phyloP scores from a whole-genome alignment of 2,888 invertebrate species.

The Exocentrus adspersus region DNA sequence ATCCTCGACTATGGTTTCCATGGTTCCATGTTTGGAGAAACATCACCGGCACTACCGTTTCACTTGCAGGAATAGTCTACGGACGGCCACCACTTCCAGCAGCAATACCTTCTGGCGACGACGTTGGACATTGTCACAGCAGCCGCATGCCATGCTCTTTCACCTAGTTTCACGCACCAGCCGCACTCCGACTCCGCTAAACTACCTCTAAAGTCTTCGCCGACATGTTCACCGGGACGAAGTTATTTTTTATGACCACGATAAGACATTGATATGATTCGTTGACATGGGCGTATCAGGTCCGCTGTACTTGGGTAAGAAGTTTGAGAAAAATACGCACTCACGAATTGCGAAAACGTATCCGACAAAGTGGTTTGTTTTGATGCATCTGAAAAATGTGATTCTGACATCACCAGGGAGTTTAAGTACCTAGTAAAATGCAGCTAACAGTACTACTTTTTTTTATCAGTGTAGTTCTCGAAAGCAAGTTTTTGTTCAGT shows the following conservation, averaged over 20 bases:
- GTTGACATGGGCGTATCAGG: constrained; percentile 25
- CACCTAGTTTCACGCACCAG: constrained; percentile 23
- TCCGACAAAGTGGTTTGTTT: neutral
- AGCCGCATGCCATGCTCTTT: constrained; percentile 38
- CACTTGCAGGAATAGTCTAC: constrained; percentile 26
- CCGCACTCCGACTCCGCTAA: constrained; percentile 17
- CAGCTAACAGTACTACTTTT: too few species aligned
- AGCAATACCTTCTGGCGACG: constrained; percentile 24
- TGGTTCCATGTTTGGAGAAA: constrained; percentile 58
- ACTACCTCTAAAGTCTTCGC: constrained; percentile 20
- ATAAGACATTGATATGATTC: constrained; percentile 29
- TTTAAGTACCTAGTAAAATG: too few species aligned
- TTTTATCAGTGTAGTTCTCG: too few species aligned
- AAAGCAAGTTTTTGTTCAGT: too few species aligned
- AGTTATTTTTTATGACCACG: constrained; percentile 8
- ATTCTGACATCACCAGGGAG: neutral
- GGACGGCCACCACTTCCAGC: constrained; percentile 10
- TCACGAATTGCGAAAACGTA: neutral
- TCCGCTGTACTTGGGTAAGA: neutral
- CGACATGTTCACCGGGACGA: constrained; percentile 17
- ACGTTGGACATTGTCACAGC: constrained; percentile 32
- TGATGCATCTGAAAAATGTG: neutral
- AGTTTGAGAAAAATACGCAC: too few species aligned
- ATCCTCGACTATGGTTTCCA: constrained; percentile 78
- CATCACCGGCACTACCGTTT: constrained; percentile 53